phyloP scores from a whole-genome alignment of 2,888 invertebrate species.

The Escarpia spicata region DNA sequence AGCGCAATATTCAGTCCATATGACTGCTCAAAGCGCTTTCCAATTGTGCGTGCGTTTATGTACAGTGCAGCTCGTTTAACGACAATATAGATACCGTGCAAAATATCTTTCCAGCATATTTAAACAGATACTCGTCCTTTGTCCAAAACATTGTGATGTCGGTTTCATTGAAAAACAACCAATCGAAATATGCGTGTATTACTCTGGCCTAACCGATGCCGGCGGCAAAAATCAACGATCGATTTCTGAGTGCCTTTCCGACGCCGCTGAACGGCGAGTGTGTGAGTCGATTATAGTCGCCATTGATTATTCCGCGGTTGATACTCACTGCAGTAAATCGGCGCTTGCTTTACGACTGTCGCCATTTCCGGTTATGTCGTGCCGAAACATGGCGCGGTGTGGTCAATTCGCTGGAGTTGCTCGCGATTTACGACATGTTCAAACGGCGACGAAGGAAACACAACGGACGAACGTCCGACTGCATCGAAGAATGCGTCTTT shows the following conservation, averaged over 20 bases:
- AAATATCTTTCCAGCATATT: neutral
- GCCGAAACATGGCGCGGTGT: neutral
- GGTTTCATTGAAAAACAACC: neutral
- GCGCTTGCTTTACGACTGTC: conserved; percentile 12
- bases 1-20: no score
- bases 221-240: neutral
- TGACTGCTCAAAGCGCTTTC: no score
- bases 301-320: conserved; percentile 10
- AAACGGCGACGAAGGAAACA: neutral
- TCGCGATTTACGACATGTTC: neutral
- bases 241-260: neutral
- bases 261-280: neutral
- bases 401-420: neutral
- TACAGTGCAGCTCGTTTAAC: no score
- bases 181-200: neutral
- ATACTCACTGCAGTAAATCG: neutral
- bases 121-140: neutral
- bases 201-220: neutral
- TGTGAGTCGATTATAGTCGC: neutral
- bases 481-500: neutral
- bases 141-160: neutral
- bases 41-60: no score
- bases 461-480: neutral
- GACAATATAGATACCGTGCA: neutral
- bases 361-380: neutral